phyloP scores from a whole-genome alignment of 1,140 invertebrate genomes.

The Leptinotarsa texana region DNA sequence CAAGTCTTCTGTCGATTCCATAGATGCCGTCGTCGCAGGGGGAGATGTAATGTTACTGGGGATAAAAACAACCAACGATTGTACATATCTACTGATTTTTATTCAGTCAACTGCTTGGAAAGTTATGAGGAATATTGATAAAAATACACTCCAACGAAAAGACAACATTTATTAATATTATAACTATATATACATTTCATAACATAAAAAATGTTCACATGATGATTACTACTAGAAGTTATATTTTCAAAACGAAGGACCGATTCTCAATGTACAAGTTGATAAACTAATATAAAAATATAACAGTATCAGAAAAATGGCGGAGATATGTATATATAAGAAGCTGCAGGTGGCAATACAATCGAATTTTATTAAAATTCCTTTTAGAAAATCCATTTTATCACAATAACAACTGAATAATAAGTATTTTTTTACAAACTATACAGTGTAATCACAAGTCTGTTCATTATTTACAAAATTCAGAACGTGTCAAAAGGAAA shows the following conservation, averaged over 20 bases:
- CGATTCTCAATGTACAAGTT: slow-evolving; percentile 18
- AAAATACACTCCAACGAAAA: slow-evolving; percentile 38
- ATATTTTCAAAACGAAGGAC: not conserved
- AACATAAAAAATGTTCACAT: slow-evolving; percentile 30
- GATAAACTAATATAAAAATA: slow-evolving; percentile 26
- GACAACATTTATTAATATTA: slow-evolving; percentile 46
- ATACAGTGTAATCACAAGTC: slow-evolving; percentile 40
- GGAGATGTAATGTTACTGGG: too few relatives aligned
- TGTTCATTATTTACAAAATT: slow-evolving; percentile 26
- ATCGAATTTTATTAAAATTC: slow-evolving; percentile 10
- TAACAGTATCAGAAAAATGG: slow-evolving; percentile 12
- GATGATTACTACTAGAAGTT: not conserved
- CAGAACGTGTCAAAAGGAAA: too few relatives aligned
- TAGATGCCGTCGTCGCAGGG: too few relatives aligned
- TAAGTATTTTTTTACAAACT: slow-evolving; percentile 32
- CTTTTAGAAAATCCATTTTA: slow-evolving; percentile 17
- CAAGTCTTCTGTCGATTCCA: too few relatives aligned
- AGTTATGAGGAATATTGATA: too few relatives aligned
- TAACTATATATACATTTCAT: slow-evolving; percentile 43
- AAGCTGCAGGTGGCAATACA: slow-evolving; percentile 11
- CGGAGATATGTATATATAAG: slow-evolving; percentile 23
- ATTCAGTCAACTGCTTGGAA: too few relatives aligned
- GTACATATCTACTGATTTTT: too few relatives aligned
- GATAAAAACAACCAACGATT: too few relatives aligned
- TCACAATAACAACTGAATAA: slow-evolving; percentile 18